Percentiles rank a stretch among this genome's conserved stretches.
These are phyloP conservation scores for Lutraria lutraria DNA, from an alignment of 2,888 invertebrate genomes.

Conservation along the genomic window DNA sequence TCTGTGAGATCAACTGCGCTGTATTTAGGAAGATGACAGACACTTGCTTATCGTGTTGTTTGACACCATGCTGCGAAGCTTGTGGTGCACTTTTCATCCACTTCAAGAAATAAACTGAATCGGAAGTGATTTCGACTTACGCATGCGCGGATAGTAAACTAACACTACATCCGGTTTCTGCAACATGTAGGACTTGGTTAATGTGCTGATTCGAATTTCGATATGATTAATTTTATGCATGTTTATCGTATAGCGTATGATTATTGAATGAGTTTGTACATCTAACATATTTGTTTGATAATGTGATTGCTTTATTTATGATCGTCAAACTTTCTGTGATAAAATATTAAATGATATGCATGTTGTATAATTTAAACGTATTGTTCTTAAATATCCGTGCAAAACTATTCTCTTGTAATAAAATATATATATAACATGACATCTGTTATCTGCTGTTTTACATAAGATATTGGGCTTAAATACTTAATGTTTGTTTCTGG, in stretches of 20 bases:
- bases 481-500: no score
- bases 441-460: no score
- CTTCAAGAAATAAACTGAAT: conserved; percentile 66
- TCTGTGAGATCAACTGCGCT: conserved; percentile 89
- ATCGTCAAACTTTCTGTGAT: not conserved
- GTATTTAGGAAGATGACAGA: conserved; percentile 86
- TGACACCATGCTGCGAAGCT: conserved; percentile 77
- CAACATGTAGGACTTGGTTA: not conserved
- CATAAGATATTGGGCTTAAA: no score
- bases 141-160: not conserved
- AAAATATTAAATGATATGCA: not conserved
- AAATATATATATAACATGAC: not conserved
- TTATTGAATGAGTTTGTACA: not conserved
- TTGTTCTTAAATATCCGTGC: not conserved
- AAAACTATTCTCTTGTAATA: not conserved
- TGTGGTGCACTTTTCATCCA: conserved; percentile 72
- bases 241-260: not conserved
- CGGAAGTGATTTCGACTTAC: not conserved
- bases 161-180: not conserved
- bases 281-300: not conserved
- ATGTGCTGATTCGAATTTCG: not conserved
- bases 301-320: not conserved
- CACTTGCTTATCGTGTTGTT: conserved; percentile 87
- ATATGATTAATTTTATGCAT: not conserved
- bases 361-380: not conserved